phyloP scores from a whole-genome alignment of 2,797 vertebrate species.

The Hylomyscus alleni region DNA sequence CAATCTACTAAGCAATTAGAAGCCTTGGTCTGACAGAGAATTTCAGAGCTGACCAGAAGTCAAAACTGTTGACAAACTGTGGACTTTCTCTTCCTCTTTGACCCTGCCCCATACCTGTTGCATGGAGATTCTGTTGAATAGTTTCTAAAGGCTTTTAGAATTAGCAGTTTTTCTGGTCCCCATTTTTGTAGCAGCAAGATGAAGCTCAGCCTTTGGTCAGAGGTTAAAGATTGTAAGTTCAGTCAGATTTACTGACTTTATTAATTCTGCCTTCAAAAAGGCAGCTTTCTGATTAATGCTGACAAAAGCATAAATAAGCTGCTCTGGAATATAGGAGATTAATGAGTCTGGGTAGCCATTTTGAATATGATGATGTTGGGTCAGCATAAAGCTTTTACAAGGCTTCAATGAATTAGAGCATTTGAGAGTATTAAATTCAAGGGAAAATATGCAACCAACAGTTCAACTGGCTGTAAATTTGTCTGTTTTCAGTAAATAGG shows the following conservation, averaged over 20 bases:
- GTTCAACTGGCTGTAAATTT: not conserved
- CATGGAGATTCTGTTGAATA: not conserved
- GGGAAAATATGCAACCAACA: not conserved
- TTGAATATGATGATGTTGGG: not conserved
- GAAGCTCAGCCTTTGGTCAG: constrained; percentile 9
- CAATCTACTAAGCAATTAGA: not conserved
- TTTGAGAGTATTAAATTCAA: not conserved
- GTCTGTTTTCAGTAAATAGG: not conserved
- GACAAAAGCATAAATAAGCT: constrained; percentile 35
- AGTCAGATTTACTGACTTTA: constrained; percentile 15
- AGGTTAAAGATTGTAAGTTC: not conserved
- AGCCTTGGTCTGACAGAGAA: not conserved
- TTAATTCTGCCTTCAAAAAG: constrained; percentile 31
- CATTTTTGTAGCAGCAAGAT: not conserved
- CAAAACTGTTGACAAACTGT: constrained; percentile 1
- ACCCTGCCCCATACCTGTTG: not conserved
- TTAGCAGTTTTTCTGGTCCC: not conserved
- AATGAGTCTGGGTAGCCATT: not conserved
- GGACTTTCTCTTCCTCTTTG: not conserved
- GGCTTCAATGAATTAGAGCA: not conserved
- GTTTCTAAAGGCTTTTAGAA: not conserved
- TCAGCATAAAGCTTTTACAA: not conserved
- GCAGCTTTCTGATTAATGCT: not conserved
- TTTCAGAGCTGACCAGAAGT: not conserved
- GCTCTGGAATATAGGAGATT: not conserved